phyloP scores from a whole-genome alignment of 1,140 invertebrate species.

The Lucilia sericata region DNA sequence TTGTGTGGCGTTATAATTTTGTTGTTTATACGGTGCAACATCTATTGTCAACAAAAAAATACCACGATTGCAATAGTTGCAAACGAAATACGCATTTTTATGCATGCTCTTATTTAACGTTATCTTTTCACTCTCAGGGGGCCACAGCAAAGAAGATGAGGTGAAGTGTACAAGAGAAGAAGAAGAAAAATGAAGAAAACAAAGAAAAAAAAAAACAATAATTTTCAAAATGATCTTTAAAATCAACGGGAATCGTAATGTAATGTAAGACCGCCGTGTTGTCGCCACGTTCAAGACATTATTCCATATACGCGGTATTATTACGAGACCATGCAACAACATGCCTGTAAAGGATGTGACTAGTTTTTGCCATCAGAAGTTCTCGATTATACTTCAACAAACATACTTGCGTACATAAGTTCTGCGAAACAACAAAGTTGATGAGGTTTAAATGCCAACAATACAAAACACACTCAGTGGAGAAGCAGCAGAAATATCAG shows the following conservation, averaged over 20 bases:
- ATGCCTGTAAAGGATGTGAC: slow-evolving; percentile 42
- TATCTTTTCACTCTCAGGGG: slow-evolving; percentile 28
- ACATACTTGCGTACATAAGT: not conserved
- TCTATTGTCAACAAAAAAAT: not conserved
- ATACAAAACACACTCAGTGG: not conserved
- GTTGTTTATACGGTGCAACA: slow-evolving; percentile 21
- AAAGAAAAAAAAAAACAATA: not conserved
- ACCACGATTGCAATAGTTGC: not conserved
- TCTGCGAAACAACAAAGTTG: not conserved
- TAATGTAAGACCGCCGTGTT: slow-evolving; percentile 31
- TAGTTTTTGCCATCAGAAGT: slow-evolving; percentile 28
- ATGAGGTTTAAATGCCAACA: not conserved
- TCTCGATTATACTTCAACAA: not conserved
- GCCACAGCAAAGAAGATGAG: not conserved
- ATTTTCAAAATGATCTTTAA: slow-evolving; percentile 21
- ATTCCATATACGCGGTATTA: slow-evolving; percentile 24
- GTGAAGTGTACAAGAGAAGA: no score
- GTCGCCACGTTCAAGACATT: slow-evolving; percentile 35
- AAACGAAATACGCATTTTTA: not conserved
- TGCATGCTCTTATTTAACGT: slow-evolving; percentile 19
- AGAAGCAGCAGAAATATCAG: not conserved
- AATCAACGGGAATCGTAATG: slow-evolving; percentile 16
- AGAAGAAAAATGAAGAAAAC: not conserved
- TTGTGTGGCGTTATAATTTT: slow-evolving; percentile 26
- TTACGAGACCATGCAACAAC: slow-evolving; percentile 21